A percentile compares a stretch with the other conserved stretches of the same genome.
These are phyloP conservation scores for Aphelenchoides fujianensis DNA, from an alignment of 1,140 invertebrate species.

Conservation along the genomic window DNA sequence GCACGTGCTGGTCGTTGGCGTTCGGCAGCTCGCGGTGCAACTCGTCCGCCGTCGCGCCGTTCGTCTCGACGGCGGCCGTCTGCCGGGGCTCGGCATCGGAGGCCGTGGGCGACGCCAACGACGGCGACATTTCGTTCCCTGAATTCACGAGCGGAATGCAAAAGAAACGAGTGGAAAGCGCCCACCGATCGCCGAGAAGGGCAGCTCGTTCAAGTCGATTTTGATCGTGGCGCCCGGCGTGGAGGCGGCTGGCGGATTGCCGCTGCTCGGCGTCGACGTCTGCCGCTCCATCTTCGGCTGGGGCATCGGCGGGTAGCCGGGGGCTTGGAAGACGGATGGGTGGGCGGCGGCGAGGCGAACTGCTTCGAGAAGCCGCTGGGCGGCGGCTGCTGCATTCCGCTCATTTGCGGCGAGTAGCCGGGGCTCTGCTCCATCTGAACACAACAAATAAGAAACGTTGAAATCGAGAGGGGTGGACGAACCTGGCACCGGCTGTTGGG, in stretches of 20 bases:
- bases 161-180: no score
- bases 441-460: not conserved
- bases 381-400: not conserved
- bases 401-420: not conserved
- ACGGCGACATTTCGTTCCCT: no score
- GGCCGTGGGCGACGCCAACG: no score
- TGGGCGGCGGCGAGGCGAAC: no score
- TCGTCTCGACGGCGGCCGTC: not conserved
- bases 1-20: not conserved
- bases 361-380: no score
- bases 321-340: no score
- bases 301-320: no score
- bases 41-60: not conserved
- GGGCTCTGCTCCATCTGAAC: not conserved
- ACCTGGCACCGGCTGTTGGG: not conserved
- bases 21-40: conserved; percentile 1
- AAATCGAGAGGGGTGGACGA: not conserved
- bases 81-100: not conserved
- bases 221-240: not conserved
- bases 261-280: no score
- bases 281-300: no score
- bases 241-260: not conserved
- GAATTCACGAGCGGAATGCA: no score
- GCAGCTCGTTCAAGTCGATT: not conserved
- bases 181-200: not conserved